These are phyloP conservation scores for Drosophila punjabiensis DNA, from an alignment of 1,140 invertebrate species.

Conservation along the genomic window DNA sequence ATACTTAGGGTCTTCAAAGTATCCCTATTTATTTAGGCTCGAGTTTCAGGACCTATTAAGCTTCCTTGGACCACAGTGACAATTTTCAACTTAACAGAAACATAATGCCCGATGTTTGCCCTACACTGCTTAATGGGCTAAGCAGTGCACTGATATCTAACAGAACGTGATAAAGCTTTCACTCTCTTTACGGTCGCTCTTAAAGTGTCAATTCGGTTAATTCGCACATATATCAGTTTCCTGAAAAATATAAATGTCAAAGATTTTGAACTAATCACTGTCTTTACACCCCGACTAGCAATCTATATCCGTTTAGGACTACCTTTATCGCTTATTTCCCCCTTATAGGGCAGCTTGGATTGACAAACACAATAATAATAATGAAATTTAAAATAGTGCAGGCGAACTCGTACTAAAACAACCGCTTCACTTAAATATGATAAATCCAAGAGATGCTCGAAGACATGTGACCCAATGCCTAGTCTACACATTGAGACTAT, in stretches of 20 bases:
- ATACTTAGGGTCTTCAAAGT: no score
- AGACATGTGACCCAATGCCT: conserved; percentile 54
- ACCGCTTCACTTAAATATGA: conserved; percentile 25
- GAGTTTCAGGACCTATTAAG: not conserved
- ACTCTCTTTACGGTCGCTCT: conserved; percentile 29
- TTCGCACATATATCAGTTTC: conserved; percentile 6
- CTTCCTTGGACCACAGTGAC: not conserved
- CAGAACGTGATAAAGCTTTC: conserved; percentile 32
- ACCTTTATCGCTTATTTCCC: conserved; percentile 17
- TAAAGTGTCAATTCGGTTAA: conserved; percentile 7
- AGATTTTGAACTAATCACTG: conserved; percentile 7
- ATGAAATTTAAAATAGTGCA: conserved; percentile 38
- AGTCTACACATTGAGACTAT: conserved; percentile 63
- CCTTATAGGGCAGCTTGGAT: conserved; percentile 1
- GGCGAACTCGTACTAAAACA: conserved; percentile 20
- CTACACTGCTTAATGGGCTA: conserved; percentile 30
- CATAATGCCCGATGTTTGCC: conserved; percentile 3
- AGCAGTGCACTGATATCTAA: conserved; percentile 40
- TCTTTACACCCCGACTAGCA: not conserved
- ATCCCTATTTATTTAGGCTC: no score
- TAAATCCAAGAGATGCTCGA: conserved; percentile 28
- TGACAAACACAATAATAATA: conserved; percentile 27
- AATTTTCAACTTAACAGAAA: conserved; percentile 10
- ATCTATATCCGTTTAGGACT: conserved; percentile 2
- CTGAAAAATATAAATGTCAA: not conserved